Evolutionary conservation across 2,113 vertebrate genomes (phyloP), one percentile per base, ranked within the genome.

Genomic region (Promerops cafer): DNA sequence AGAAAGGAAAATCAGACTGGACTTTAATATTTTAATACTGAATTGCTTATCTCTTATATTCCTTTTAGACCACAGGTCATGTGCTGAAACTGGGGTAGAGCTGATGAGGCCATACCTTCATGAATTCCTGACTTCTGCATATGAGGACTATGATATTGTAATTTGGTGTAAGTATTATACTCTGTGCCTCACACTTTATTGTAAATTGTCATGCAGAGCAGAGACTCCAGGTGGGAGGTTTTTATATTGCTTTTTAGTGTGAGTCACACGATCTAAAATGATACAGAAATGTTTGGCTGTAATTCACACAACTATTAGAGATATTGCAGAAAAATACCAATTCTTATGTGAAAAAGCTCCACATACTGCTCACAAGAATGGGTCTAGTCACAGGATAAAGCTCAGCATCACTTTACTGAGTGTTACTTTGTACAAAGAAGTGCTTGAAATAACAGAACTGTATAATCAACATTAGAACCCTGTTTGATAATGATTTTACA

Each of bases 121-220:
- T 31, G 99, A 99, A 97, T 99, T 99, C 96, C 98, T 99, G 81
- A 99, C 99, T 71, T 99, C 99, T 89, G 99, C 99, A 1, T 99
- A 99, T 76, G 99, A 99, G 94, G 99, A 99, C 97, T 99, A 99
- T 90, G 99, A 99, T 97, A 99, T 99, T 96, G 99, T 99, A 95
- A 99, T 99, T 98, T 99, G 99, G 99, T 99, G 99, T 99, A 99
- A 98, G 99, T 98, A 84, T 79, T 90, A 17, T 44, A 27, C 70
- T 87, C 65, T 39, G 3, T 96, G 37, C 69, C 68, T 82, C 13
- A 84, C 80, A 79, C 56, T 83, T 94, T 49, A 16, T 57, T 91
- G 54, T 79, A 85, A 94, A 61, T 78, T 83, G 63, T 65, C 30
- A 24, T 47, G 84, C 52, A 65, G 49, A 90, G 66, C 37, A 56